Evolutionary conservation across 2,113 vertebrate genomes (phyloP).

Genomic region (Ictidomys tridecemlineatus): DNA sequence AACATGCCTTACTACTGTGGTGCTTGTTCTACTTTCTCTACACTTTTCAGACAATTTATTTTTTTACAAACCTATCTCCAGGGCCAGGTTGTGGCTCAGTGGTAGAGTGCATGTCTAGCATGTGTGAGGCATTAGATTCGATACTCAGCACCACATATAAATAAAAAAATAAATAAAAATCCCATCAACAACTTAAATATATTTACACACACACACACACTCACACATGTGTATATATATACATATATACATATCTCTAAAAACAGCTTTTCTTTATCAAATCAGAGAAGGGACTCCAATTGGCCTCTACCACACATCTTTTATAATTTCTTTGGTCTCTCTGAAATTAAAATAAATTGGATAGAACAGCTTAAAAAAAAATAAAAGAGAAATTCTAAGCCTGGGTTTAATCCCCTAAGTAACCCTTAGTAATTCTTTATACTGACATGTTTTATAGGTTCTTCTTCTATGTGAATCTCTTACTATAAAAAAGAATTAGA

Average conservation of each 20-base stretch:
- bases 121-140: too few relatives aligned
- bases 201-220: too few relatives aligned
- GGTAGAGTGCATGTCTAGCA: too few relatives aligned
- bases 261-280: neutral
- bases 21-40: neutral
- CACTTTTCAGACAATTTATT: neutral
- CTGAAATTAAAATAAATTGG: neutral
- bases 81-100: too few relatives aligned
- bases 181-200: too few relatives aligned
- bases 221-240: too few relatives aligned
- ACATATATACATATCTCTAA: neutral
- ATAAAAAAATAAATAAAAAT: too few relatives aligned
- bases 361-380: constrained; percentile 10
- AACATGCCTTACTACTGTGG: neutral
- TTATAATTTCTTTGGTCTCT: neutral
- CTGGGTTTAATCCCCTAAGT: neutral
- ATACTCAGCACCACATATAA: too few relatives aligned
- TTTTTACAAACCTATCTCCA: neutral
- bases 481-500: neutral
- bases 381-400: neutral
- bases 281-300: neutral
- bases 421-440: neutral
- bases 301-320: neutral
- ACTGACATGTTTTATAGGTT: neutral
- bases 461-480: neutral